Evolutionary conservation across 2,797 vertebrate genomes (phyloP), one percentile per base, ranked within the genome.

Genomic region (Neosalanx taihuensis): DNA sequence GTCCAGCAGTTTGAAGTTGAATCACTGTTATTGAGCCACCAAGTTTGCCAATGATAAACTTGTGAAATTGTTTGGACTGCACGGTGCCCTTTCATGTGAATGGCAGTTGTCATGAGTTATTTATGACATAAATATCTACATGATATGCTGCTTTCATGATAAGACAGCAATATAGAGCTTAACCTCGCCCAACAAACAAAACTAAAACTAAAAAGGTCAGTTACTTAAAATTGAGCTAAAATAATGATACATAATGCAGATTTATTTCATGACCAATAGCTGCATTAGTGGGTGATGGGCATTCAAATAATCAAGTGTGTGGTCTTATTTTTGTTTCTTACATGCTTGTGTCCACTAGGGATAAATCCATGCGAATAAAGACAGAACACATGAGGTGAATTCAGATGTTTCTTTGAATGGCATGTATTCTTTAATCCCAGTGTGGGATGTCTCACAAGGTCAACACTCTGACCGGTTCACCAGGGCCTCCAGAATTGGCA

Each of bases 361-460:
- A 6, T 26, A 20, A 26, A 56, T n/a, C 15, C 4, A 56, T 0
- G 37, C 17, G 4, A 80, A 83, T 72, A 69, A 87, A 69, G 74
- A 85, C 83, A 86, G 76, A 81, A 87, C 62, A 74, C 79, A 62
- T 18, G 18, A 26, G 63, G 20, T 72, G 10, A 67, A 79, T 87
- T 87, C 13, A 85, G 17, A 77, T 1, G 41, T 84, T 79, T 86
- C 75, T 89, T 91, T 89, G 65, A 69, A 76, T 81, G 51, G 77
- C 74, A 78, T 64, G 72, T 67, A 77, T 65, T 72, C 76, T 26
- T 53, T 80, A 35, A 20, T 76, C 72, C 73, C 70, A 82, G 63
- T 71, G 57, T 65, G 37, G 67, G 51, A 26, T 9, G 1, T 76
- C 81, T 76, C 29, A 73, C 69, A 71, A 76, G 67, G 74, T 82